Percentiles rank a stretch among this genome's conserved stretches.
phyloP scores from a whole-genome alignment of 2,888 invertebrate species.

The Apodemia mormo region DNA sequence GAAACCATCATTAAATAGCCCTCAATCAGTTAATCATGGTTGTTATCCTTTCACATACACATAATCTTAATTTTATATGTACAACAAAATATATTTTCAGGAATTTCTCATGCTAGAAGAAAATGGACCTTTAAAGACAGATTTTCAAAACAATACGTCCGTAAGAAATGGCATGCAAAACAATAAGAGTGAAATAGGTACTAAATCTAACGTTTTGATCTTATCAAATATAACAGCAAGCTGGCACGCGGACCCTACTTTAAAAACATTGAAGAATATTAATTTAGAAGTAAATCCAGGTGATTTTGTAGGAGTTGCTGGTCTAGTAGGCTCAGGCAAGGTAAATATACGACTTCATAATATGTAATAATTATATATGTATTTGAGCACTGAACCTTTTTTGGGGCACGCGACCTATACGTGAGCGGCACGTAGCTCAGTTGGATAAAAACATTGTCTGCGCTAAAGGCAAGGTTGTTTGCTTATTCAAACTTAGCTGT shows the following conservation, averaged over 20 bases:
- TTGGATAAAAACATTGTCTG: no score
- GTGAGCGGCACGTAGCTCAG: no score
- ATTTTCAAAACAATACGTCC: neutral
- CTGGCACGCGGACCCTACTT: constrained; percentile 18
- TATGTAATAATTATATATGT: no score
- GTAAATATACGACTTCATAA: neutral
- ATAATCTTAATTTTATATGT: no score
- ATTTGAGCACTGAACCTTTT: no score
- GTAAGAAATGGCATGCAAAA: constrained; percentile 14
- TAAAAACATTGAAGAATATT: constrained; percentile 76
- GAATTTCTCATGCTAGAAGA: constrained; percentile 70
- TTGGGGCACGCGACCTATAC: no score
- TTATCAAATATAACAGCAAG: constrained; percentile 33
- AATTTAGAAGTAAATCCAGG: constrained; percentile 75
- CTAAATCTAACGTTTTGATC: neutral
- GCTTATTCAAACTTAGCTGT: no score
- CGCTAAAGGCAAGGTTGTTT: no score
- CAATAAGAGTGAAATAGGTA: neutral
- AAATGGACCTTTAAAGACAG: constrained; percentile 53
- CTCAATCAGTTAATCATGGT: no score
- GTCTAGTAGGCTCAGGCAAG: constrained; percentile 89
- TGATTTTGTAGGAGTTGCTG: constrained; percentile 85
- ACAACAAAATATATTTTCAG: constrained; percentile 41
- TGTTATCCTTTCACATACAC: no score
- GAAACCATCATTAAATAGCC: no score